Evolutionary conservation across 2,797 vertebrate species (phyloP).

Genomic region (Pogonophryne albipinna): DNA sequence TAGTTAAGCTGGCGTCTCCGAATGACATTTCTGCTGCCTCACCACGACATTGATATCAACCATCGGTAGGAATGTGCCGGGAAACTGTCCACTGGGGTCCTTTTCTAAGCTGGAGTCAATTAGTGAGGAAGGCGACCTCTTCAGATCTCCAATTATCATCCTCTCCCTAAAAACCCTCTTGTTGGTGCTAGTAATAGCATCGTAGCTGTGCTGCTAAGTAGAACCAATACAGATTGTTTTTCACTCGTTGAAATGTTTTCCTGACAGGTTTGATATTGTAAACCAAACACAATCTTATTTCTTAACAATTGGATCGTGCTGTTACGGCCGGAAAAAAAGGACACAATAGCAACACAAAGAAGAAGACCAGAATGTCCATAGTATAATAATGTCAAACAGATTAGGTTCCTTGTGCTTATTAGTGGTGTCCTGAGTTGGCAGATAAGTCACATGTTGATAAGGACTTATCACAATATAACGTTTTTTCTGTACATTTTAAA

Average conservation of each 20-base stretch:
- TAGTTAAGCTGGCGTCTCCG: conserved; percentile 54
- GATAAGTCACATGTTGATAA: no score
- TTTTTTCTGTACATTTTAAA: not conserved
- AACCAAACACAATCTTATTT: conserved; percentile 26
- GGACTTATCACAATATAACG: no score
- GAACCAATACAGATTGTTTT: conserved; percentile 39
- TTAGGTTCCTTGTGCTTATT: no score
- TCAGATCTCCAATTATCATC: conserved; percentile 63
- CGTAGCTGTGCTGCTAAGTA: conserved; percentile 37
- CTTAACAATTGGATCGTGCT: conserved; percentile 6
- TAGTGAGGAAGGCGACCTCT: conserved; percentile 63
- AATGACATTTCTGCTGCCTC: conserved; percentile 45
- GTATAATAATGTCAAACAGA: no score
- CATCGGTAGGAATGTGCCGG: conserved; percentile 40
- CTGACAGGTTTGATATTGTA: conserved; percentile 17
- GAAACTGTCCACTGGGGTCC: conserved; percentile 49
- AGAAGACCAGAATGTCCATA: conserved; percentile 10
- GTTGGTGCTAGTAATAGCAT: conserved; percentile 56
- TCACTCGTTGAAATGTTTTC: conserved; percentile 30
- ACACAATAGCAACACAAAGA: not conserved
- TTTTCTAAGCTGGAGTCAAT: conserved; percentile 66
- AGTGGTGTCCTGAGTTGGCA: no score
- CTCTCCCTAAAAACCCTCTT: conserved; percentile 55
- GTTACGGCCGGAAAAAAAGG: conserved; percentile 21
- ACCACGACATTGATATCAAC: conserved; percentile 54